Conservation (phyloP, 2,888 invertebrate genomes). For the Trichopria drosophilae region DNA sequence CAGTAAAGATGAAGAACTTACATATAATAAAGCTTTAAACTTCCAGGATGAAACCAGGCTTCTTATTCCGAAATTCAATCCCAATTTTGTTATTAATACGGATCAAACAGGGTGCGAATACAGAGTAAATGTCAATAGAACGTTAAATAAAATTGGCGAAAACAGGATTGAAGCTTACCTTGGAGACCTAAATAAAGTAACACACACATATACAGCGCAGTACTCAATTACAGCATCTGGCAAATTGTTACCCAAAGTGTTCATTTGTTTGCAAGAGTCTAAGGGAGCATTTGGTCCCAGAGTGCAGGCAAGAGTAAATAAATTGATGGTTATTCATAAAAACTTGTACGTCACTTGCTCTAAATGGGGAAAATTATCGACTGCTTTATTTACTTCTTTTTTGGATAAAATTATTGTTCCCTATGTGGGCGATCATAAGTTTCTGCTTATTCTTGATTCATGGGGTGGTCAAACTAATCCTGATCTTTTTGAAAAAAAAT, state of each 20-base stretch:
- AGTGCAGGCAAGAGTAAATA: conserved; percentile 30
- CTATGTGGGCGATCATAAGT: conserved; percentile 2
- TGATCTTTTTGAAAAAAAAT: conserved; percentile 3
- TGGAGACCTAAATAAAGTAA: conserved; percentile 23
- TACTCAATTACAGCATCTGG: conserved; percentile 27
- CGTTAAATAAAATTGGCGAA: neutral
- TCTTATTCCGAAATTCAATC: conserved; percentile 26
- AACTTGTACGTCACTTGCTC: conserved; percentile 29
- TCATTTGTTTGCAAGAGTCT: conserved; percentile 25
- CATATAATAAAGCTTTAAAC: conserved; percentile 10
- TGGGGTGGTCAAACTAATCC: conserved; percentile 9
- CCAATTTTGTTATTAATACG: conserved; percentile 30
- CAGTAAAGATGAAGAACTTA: neutral
- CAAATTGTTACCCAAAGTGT: conserved; percentile 12
- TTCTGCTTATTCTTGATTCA: conserved; percentile 8
- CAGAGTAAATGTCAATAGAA: conserved; percentile 7
- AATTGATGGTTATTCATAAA: conserved; percentile 14
- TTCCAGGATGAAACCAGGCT: conserved; percentile 17
- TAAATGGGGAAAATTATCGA: conserved; percentile 34
- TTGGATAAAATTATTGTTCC: neutral
- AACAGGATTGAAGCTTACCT: conserved; percentile 2
- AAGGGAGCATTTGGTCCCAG: conserved; percentile 27
- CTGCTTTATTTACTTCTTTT: conserved; percentile 3
- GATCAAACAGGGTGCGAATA: conserved; percentile 32
- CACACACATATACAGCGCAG: conserved; percentile 28